Conservation (phyloP, 2,797 vertebrate genomes). For the Naso thynnoides region DNA sequence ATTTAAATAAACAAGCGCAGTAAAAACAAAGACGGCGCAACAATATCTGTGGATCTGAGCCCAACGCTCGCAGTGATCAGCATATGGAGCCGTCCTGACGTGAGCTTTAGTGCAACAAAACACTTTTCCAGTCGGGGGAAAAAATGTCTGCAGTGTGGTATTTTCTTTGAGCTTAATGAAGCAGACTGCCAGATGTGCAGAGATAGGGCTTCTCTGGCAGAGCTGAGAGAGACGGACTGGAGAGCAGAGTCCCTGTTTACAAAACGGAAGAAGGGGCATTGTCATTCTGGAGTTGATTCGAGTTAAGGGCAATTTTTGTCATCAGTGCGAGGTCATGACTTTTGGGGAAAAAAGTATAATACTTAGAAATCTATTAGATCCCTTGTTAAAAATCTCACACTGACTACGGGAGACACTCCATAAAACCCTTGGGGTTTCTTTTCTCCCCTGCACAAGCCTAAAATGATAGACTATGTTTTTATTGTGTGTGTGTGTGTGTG, state of each 20-base stretch:
- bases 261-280: constrained; percentile 27
- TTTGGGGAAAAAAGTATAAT: neutral
- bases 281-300: constrained; percentile 24
- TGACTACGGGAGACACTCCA: too few species aligned
- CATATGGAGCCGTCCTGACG: constrained; percentile 41
- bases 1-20: too few species aligned
- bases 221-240: constrained; percentile 27
- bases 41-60: constrained; percentile 18
- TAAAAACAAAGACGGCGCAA: neutral
- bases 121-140: constrained; percentile 19
- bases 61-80: constrained; percentile 28
- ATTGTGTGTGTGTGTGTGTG: too few species aligned
- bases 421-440: too few species aligned
- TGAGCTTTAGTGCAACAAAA: constrained; percentile 43
- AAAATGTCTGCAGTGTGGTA: constrained; percentile 41
- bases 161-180: constrained; percentile 60
- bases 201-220: constrained; percentile 43
- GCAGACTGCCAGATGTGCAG: constrained; percentile 61
- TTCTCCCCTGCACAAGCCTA: too few species aligned
- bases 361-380: neutral
- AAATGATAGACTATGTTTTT: too few species aligned
- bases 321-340: neutral
- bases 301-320: constrained; percentile 8
- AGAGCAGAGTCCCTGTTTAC: constrained; percentile 35
- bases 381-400: neutral